Base-by-base conservation (phyloP, 2,113 vertebrate species). In the Chlorodrepanis virens region DNA sequence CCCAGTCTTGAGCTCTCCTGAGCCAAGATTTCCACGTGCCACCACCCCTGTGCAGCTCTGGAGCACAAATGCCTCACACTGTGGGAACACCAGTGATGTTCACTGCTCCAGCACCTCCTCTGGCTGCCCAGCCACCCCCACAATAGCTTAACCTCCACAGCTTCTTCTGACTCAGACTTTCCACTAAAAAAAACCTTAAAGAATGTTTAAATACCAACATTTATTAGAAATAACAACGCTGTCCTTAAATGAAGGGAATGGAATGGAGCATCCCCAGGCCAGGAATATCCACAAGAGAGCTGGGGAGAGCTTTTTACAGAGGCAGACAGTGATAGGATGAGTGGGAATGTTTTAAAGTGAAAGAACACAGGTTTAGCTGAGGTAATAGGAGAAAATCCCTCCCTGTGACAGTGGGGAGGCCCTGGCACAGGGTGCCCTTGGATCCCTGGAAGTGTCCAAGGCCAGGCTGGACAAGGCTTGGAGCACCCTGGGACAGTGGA, bases 91-190 rank as follows among this genome's bases (percentile, higher is more conserved):
- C 39, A 29, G 22, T 14, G 85, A 61, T 54, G 57, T 3, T 61
- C 53, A 11, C 29, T 19, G 37, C 14, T 4, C 56, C 39, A 16
- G 17, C 2, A 27, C 14, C 47, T 76, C 53, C 76, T 37, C 76
- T 49, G 44, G 25, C 61, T 81, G 33, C 40, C 12, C n/a, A 39
- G 45, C 16, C 21, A 42, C 28, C 29, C 37, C 25, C 31, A 37
- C 1, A 2, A 53, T 0, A 28, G 5, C 15, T 29, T 5, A 39
- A 54, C 5, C 5, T 77, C 31, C 76, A 29, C 6, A 29, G 7
- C 4, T 3, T 7, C 60, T 44, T 71, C 84, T 82, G 53, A 44
- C 6, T 89, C 63, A 24, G 21, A 27, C 50, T 18, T 42, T 52
- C 35, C 39, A 75, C 12, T 33, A 12, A 33, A 61, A 39, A 39